Conservation (phyloP, 1,140 invertebrate genomes). For the Drosophila melanica region DNA sequence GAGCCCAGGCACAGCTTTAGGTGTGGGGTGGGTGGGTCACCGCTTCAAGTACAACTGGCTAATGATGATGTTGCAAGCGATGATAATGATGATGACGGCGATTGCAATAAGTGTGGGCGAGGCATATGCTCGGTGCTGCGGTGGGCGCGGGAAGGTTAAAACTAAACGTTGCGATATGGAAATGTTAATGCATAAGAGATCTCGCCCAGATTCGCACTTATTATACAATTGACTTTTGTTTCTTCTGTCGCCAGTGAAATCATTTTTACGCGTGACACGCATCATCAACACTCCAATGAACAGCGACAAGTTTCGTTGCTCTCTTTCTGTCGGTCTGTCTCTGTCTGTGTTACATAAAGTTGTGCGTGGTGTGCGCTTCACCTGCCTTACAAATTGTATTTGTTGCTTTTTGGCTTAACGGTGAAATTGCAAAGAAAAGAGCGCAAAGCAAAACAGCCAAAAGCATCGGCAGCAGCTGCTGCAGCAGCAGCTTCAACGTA, state of each 20-base stretch:
- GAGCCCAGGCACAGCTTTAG: neutral
- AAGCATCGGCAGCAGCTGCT: constrained; percentile 36
- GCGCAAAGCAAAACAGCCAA: constrained; percentile 47
- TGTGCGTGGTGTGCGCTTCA: constrained; percentile 54
- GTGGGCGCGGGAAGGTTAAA: constrained; percentile 20
- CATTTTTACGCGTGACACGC: constrained; percentile 71
- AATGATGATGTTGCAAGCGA: constrained; percentile 41
- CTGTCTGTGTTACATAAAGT: constrained; percentile 68
- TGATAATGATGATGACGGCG: constrained; percentile 18
- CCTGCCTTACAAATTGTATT: constrained; percentile 53
- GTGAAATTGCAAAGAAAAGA: constrained; percentile 79
- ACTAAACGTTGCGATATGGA: constrained; percentile 15
- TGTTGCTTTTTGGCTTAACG: constrained; percentile 59
- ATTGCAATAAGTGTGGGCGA: constrained; percentile 28
- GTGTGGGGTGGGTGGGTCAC: constrained; percentile 45
- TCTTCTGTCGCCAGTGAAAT: constrained; percentile 63
- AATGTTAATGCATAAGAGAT: constrained; percentile 6
- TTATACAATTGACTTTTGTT: constrained; percentile 60
- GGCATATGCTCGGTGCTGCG: constrained; percentile 15
- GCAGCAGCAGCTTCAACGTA: constrained; percentile 52
- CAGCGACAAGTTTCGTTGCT: constrained; percentile 35
- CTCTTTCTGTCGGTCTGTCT: constrained; percentile 9
- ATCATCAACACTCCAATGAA: constrained; percentile 45
- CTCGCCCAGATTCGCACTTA: constrained; percentile 10
- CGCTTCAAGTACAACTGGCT: constrained; percentile 69